Evolutionary conservation across 2,113 vertebrate species (phyloP).

Genomic region (Gasterosteus nipponicus): DNA sequence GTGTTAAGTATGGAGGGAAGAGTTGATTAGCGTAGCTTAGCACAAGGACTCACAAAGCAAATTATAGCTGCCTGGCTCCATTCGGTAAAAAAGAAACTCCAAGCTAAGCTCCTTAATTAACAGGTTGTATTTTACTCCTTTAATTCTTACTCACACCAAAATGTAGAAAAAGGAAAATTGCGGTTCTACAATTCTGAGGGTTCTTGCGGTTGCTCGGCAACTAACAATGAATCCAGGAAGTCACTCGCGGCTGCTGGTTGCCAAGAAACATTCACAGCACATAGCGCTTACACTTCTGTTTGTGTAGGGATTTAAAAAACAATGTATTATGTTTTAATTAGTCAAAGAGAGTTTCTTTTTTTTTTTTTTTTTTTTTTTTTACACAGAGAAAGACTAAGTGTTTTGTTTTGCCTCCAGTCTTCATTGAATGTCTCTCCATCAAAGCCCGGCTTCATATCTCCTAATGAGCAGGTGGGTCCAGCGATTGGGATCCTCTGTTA

Average conservation of each 20-base stretch:
- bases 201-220: neutral
- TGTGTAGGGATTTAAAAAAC: neutral
- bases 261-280: neutral
- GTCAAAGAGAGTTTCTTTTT: neutral
- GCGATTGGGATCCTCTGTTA: constrained; percentile 59
- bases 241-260: neutral
- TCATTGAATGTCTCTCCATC: constrained; percentile 24
- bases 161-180: neutral
- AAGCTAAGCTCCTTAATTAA: neutral
- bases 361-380: neutral
- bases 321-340: neutral
- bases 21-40: neutral
- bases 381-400: neutral
- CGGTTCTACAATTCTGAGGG: neutral
- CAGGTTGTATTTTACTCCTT: neutral
- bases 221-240: neutral
- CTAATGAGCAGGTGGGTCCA: constrained; percentile 52
- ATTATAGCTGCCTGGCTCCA: neutral
- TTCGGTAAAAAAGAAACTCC: neutral
- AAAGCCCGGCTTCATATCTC: constrained; percentile 45
- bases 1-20: neutral
- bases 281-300: neutral
- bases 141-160: neutral
- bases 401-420: neutral
- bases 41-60: neutral